Conservation (phyloP, 2,113 vertebrate genomes). For the Colius striatus region DNA sequence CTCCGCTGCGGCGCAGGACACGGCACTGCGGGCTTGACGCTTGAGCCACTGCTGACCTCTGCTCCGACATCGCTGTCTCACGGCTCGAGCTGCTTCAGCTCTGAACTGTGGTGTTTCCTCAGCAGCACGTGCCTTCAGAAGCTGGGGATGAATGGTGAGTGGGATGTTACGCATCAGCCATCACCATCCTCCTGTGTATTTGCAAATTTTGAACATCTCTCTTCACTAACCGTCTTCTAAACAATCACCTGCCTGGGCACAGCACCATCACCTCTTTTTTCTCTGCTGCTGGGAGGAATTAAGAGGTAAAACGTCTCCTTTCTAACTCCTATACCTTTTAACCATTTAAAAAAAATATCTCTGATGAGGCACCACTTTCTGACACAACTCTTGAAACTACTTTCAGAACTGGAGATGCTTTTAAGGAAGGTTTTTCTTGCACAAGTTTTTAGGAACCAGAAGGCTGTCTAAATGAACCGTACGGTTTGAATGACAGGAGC, state of each 20-base stretch:
- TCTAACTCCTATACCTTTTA: not conserved
- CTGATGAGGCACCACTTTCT: not conserved
- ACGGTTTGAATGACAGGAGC: not conserved
- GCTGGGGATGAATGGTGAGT: not conserved
- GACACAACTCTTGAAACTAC: not conserved
- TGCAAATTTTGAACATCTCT: not conserved
- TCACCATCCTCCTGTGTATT: not conserved
- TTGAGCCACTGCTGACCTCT: not conserved
- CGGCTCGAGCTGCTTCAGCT: not conserved
- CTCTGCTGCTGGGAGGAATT: not conserved
- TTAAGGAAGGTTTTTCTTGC: not conserved
- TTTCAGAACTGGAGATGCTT: not conserved
- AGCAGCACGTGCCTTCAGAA: not conserved
- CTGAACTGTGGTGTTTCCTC: not conserved
- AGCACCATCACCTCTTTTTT: not conserved
- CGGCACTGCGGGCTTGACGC: rapidly evolving
- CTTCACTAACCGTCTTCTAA: not conserved
- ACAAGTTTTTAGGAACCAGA: not conserved
- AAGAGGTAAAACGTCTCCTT: not conserved
- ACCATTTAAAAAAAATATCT: not conserved
- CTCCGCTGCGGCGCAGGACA: rapidly evolving
- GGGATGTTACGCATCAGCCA: not conserved
- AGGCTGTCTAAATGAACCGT: not conserved
- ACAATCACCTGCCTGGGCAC: not conserved
- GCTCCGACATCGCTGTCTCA: not conserved